These are phyloP conservation scores for Rhinogobius similis DNA, from an alignment of 2,113 vertebrate species.

Conservation along the genomic window DNA sequence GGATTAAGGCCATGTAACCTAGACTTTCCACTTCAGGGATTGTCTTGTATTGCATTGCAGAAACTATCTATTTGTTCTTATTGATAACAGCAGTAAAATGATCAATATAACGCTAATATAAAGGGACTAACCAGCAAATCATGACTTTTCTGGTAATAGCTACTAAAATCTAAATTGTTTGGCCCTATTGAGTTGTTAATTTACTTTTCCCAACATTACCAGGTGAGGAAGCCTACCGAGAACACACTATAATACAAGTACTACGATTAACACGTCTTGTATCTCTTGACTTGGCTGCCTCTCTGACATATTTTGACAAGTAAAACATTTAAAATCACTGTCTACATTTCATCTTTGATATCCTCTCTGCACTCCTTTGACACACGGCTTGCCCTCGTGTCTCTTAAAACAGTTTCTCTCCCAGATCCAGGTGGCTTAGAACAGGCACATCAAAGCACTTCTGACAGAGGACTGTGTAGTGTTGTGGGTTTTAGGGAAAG, in stretches of 20 bases:
- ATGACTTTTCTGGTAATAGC: too few relatives aligned
- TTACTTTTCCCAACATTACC: too few relatives aligned
- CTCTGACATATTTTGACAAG: neutral
- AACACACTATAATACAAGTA: neutral
- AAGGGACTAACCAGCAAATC: too few relatives aligned
- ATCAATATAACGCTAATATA: neutral
- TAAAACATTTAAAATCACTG: conserved; percentile 5
- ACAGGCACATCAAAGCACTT: conserved; percentile 20
- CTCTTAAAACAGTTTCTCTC: conserved; percentile 12
- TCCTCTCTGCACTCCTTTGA: neutral
- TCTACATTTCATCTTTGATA: neutral
- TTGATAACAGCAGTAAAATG: neutral
- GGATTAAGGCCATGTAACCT: neutral
- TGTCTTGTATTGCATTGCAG: too few relatives aligned
- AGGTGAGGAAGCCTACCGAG: neutral
- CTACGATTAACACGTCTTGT: neutral
- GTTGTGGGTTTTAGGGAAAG: conserved; percentile 21
- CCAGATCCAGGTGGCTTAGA: neutral
- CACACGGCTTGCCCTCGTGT: neutral
- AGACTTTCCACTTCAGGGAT: too few relatives aligned
- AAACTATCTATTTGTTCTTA: neutral
- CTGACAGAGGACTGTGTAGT: neutral
- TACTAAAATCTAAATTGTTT: too few relatives aligned
- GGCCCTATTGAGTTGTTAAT: too few relatives aligned
- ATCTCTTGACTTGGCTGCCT: neutral